phyloP scores from a whole-genome alignment of 1,140 invertebrate genomes.

The Drosophila guanche region DNA sequence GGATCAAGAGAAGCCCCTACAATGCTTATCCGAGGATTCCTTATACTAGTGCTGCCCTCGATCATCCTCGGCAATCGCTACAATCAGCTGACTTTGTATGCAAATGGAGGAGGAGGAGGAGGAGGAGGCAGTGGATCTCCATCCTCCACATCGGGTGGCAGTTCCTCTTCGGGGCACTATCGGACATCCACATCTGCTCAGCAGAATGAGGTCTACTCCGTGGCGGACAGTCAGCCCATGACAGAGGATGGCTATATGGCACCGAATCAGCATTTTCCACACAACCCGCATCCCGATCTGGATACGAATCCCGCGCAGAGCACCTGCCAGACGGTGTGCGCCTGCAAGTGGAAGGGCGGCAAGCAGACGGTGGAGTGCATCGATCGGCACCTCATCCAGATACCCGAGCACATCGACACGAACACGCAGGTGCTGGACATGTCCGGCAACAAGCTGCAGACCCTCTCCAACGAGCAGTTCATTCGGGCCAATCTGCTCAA shows the following conservation, averaged over 20 bases:
- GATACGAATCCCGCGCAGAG: constrained; percentile 57
- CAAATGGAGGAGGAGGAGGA: constrained; percentile 23
- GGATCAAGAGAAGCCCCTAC: constrained; percentile 15
- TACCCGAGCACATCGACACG: constrained; percentile 92
- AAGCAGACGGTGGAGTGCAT: constrained; percentile 95
- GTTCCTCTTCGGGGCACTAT: constrained; percentile 3
- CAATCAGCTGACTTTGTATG: constrained; percentile 48
- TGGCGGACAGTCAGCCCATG: constrained; percentile 79
- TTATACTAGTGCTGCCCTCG: constrained; percentile 30
- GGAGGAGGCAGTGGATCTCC: not conserved
- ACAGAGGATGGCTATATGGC: constrained; percentile 71
- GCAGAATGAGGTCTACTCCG: constrained; percentile 71
- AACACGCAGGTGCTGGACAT: constrained; percentile 95
- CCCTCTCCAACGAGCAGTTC: constrained; percentile 92
- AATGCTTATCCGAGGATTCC: constrained; percentile 36
- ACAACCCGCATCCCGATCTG: constrained; percentile 35
- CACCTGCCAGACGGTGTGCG: constrained; percentile 90
- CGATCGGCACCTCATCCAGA: constrained; percentile 90
- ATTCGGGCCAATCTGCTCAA: constrained; percentile 91
- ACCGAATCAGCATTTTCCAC: constrained; percentile 22
- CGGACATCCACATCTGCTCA: constrained; percentile 29
- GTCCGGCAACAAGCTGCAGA: constrained; percentile 93
- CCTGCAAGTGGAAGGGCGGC: constrained; percentile 96
- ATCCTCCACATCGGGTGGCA: constrained; percentile 3
- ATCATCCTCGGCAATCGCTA: constrained; percentile 33